Conservation (phyloP, 2,888 invertebrate genomes). For the Epistrophella euchroma region DNA sequence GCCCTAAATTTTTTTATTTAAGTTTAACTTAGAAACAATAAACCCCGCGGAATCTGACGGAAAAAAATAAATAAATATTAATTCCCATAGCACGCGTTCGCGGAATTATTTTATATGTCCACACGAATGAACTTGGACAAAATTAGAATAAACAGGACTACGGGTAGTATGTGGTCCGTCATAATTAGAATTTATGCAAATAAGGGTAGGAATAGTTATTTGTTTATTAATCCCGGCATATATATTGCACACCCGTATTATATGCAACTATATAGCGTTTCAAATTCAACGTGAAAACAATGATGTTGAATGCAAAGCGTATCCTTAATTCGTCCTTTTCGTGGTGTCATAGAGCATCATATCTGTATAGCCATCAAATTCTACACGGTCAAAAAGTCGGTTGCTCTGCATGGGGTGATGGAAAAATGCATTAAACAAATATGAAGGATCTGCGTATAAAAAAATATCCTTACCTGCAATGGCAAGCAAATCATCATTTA, state of each 20-base stretch:
- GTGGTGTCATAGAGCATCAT: slow-evolving; percentile 50
- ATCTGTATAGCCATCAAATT: not conserved
- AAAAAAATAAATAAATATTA: slow-evolving; percentile 7
- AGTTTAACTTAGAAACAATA: slow-evolving; percentile 54
- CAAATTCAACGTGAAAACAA: slow-evolving; percentile 69
- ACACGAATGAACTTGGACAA: slow-evolving; percentile 39
- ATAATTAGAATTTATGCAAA: slow-evolving; percentile 67
- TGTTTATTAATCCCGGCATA: slow-evolving; percentile 50
- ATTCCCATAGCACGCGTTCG: slow-evolving; percentile 62
- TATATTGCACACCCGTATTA: slow-evolving; percentile 33
- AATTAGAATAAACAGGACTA: slow-evolving; percentile 1
- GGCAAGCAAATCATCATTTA: slow-evolving; percentile 52
- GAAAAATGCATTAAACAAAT: slow-evolving; percentile 3
- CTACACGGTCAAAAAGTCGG: slow-evolving; percentile 29
- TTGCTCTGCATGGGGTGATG: slow-evolving; percentile 40
- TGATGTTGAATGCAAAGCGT: slow-evolving; percentile 42
- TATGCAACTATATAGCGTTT: slow-evolving; percentile 30
- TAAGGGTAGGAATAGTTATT: slow-evolving; percentile 32
- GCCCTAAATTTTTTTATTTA: slow-evolving; percentile 23
- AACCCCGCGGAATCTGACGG: slow-evolving; percentile 47
- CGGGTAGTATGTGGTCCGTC: slow-evolving; percentile 26
- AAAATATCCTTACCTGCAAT: slow-evolving; percentile 20
- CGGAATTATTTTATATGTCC: slow-evolving; percentile 45
- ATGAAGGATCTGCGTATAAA: slow-evolving; percentile 7
- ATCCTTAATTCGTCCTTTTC: slow-evolving; percentile 45